Base-by-base conservation (phyloP, 1,140 invertebrate species). In the Paramacrobiotus metropolitanus region DNA sequence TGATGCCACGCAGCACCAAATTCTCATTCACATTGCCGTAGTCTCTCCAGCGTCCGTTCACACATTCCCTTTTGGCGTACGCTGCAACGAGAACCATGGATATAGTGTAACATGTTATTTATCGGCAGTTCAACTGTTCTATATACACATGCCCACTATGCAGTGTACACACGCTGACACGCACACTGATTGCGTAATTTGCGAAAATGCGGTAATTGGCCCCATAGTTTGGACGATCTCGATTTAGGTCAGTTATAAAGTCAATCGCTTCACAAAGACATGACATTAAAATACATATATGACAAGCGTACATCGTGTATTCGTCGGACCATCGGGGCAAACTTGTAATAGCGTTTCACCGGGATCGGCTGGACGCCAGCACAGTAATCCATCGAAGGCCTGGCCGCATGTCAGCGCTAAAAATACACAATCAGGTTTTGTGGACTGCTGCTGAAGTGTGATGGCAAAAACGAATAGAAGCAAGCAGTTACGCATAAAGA, bases 301-400 rank as follows among this genome's bases (percentile, higher is more conserved):
- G 9, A 18, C 24, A 55, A 4, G 24, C 48, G 48, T 55, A 55
- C 48, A 18, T 28, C 4, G 48, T 4, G 9, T 15, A 18, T 55
- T 9, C 9, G 9, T 9, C 9, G 48, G 48, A 55, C 9, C 48
- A 55, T 55, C 48, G 48, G 48, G 48, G 24, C 48, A 55, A 24
- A 55, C 48, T 55, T 55, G 48, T 4, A 55, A 24, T 9, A 55
- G 9, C 9, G 48, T 55, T 28, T 55, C 48, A 4, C 48, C 48
- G 4, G 48, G 48, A 24, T 55, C 48, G 9, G 48, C 48, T 28
- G 48, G 24, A 55, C 48, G 48, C 48, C 48, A 55, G 48, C 48
- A 55, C 15, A 55, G 24, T 9, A 55, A 18, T 28, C 48, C 48
- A 24, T 55, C 48, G 48, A 55, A 55, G 15, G 24, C 48, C 9